phyloP scores from a whole-genome alignment of 30 jellyfish, hydroid and myxozoan genomes.

The Phacellophora camtschatica region DNA sequence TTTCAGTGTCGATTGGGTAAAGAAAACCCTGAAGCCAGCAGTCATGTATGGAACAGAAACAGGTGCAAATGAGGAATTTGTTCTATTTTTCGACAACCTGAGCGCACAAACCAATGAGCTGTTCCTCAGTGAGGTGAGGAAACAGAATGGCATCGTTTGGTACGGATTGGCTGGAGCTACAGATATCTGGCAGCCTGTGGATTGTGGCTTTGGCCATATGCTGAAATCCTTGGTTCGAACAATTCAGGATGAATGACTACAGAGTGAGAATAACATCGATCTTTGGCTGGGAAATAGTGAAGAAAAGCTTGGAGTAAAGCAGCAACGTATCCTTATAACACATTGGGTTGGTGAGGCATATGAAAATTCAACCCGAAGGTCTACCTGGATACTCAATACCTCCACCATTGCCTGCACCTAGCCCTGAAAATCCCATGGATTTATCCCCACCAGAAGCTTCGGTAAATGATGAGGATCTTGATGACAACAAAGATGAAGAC shows the following conservation, averaged over 20 bases:
- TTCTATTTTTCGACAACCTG: conserved; percentile 35
- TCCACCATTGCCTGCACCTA: conserved; percentile 41
- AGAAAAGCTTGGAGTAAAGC: conserved; percentile 14
- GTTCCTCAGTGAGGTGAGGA: conserved; percentile 30
- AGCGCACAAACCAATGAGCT: conserved; percentile 5
- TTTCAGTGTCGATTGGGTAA: conserved; percentile 39
- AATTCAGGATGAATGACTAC: conserved; percentile 36
- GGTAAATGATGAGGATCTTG: neutral
- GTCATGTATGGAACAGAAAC: neutral
- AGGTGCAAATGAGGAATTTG: conserved; percentile 1
- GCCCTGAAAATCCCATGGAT: conserved; percentile 45
- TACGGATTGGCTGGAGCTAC: conserved; percentile 43
- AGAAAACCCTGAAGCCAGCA: conserved; percentile 38
- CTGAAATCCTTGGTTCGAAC: conserved; percentile 8
- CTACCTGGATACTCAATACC: conserved; percentile 35
- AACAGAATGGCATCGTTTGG: conserved; percentile 41
- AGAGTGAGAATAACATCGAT: conserved; percentile 49
- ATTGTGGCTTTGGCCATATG: conserved; percentile 57
- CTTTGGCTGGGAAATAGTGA: conserved; percentile 48
- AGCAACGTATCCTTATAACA: conserved; percentile 27
- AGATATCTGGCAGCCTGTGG: conserved; percentile 76
- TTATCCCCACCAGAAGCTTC: conserved; percentile 45
- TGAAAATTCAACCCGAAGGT: conserved; percentile 42
- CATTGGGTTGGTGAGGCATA: conserved; percentile 59
- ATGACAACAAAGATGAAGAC: conserved; percentile 15